Percentiles rank a stretch among this genome's conserved stretches.
Evolutionary conservation across 2,113 vertebrate genomes (phyloP).

Genomic region (Ranitomeya variabilis): DNA sequence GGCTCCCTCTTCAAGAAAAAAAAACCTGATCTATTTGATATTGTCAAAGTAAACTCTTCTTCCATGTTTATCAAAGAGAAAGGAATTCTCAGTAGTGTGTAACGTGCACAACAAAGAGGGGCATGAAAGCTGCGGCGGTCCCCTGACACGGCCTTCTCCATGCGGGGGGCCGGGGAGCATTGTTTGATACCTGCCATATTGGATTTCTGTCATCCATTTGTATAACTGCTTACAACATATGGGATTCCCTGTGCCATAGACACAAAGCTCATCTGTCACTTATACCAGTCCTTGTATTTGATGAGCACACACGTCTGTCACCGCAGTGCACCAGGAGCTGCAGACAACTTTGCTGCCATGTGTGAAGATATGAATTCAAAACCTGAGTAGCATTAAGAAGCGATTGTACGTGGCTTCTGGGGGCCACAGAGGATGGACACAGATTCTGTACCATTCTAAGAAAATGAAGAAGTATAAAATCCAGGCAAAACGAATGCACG

Average conservation of each 20-base stretch:
- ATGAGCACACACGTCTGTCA: not conserved
- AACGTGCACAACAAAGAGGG: slow-evolving; percentile 19
- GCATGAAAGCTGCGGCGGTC: not conserved
- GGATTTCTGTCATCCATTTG: slow-evolving; percentile 14
- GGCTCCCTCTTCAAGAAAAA: slow-evolving; percentile 12
- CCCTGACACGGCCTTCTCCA: not conserved
- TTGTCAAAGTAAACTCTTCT: slow-evolving; percentile 16
- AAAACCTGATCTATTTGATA: not conserved
- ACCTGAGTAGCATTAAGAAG: not conserved
- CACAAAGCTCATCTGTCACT: not conserved
- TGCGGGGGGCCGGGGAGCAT: not conserved
- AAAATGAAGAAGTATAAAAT: too few relatives aligned
- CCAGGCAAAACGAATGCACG: too few relatives aligned
- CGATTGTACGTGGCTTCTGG: not conserved
- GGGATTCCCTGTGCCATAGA: not conserved
- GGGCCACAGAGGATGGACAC: not conserved
- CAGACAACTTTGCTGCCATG: not conserved
- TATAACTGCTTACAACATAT: not conserved
- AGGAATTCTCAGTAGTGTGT: not conserved
- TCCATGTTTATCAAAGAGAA: not conserved
- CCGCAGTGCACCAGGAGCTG: not conserved
- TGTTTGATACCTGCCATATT: slow-evolving; percentile 27
- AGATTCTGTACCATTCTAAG: not conserved
- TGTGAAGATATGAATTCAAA: not conserved
- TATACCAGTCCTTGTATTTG: too few relatives aligned